Conservation (phyloP, 2,797 vertebrate species). For the Okamejei kenojei region DNA sequence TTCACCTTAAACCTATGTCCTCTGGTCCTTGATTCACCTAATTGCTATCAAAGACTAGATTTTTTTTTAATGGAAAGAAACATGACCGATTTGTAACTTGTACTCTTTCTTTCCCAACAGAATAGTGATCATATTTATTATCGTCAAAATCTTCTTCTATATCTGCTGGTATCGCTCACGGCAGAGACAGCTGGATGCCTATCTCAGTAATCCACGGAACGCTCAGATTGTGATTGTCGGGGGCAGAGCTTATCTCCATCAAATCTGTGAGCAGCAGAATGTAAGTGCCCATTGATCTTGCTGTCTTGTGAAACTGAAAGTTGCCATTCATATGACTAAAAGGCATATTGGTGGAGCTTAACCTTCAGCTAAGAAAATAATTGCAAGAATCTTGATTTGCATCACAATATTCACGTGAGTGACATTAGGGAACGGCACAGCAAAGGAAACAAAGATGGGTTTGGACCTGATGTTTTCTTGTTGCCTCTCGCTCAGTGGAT, state of each 20-base stretch:
- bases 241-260: conserved; percentile 72
- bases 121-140: conserved; percentile 76
- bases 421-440: background rate
- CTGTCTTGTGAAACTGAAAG: background rate
- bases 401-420: background rate
- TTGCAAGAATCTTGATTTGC: background rate
- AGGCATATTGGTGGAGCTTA: background rate
- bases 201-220: conserved; percentile 74
- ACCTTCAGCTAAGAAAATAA: background rate
- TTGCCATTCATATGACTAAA: background rate
- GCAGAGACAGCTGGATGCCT: conserved; percentile 71
- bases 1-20: too few relatives aligned
- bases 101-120: conserved; percentile 46
- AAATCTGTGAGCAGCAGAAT: conserved; percentile 72
- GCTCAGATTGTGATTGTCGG: conserved; percentile 77
- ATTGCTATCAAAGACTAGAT: background rate
- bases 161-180: conserved; percentile 78
- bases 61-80: background rate
- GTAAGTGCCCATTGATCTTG: conserved; percentile 54
- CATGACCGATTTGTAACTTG: background rate
- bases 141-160: conserved; percentile 78
- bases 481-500: background rate
- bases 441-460: background rate
- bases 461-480: background rate
- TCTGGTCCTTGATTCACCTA: too few relatives aligned